Conservation (phyloP, 2,888 invertebrate species). For the Slavum lentiscoides region DNA sequence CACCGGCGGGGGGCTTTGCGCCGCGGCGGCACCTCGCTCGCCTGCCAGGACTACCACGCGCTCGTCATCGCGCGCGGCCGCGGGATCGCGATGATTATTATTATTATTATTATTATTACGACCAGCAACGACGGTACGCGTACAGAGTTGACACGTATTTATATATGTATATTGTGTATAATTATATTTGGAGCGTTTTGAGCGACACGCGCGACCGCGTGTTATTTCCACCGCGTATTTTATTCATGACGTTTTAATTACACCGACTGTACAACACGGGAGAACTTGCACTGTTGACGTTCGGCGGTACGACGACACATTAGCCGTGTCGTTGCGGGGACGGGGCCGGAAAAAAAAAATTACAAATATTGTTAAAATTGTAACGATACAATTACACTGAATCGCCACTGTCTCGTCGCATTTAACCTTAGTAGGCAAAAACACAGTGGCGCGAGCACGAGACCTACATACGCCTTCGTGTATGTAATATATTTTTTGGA, state of each 20-base stretch:
- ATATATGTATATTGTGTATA: neutral
- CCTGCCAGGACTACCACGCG: neutral
- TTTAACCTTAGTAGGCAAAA: too few relatives aligned
- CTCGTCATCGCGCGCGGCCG: slow-evolving; percentile 9
- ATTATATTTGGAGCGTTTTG: neutral
- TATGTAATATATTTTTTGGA: too few relatives aligned
- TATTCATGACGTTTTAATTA: slow-evolving; percentile 60
- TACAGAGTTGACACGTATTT: too few relatives aligned
- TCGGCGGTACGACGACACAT: neutral
- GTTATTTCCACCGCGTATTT: slow-evolving; percentile 56
- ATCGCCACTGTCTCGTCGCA: too few relatives aligned
- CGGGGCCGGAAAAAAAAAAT: neutral
- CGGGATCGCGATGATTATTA: slow-evolving; percentile 53
- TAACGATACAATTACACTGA: too few relatives aligned
- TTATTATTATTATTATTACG: neutral
- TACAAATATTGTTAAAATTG: too few relatives aligned
- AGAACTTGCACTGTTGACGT: slow-evolving; percentile 8
- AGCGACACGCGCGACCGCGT: slow-evolving; percentile 36
- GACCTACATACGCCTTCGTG: too few relatives aligned
- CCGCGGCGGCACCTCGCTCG: slow-evolving; percentile 52
- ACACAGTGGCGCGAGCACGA: too few relatives aligned
- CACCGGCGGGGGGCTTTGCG: slow-evolving; percentile 42
- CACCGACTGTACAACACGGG: too few relatives aligned
- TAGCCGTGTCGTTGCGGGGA: too few relatives aligned
- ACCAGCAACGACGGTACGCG: neutral